Evolutionary conservation across 2,797 vertebrate genomes (phyloP).

Genomic region (Scleropages formosus): DNA sequence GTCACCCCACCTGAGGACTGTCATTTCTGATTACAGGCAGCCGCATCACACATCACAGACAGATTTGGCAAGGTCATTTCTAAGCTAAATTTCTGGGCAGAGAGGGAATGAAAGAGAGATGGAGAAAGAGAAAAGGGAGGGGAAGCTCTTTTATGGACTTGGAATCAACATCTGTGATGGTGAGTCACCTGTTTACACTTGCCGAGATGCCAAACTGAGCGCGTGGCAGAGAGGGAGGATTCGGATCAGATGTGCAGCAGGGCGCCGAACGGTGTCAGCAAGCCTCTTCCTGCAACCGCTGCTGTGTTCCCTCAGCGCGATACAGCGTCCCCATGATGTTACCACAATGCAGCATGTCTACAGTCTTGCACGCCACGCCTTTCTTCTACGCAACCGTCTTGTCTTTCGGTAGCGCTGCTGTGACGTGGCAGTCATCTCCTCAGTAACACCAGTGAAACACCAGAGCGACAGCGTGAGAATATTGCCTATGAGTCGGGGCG

Average conservation of each 20-base stretch:
- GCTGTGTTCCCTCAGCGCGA: too few relatives aligned
- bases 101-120: not conserved
- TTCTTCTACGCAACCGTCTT: not conserved
- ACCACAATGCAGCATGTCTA: not conserved
- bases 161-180: slow-evolving; percentile 67
- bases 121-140: not conserved
- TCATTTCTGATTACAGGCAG: slow-evolving; percentile 2
- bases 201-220: not conserved
- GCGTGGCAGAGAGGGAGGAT: not conserved
- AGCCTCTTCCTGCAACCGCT: not conserved
- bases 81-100: not conserved
- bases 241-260: not conserved
- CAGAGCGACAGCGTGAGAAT: not conserved
- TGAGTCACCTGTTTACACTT: slow-evolving; percentile 67
- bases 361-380: not conserved
- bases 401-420: not conserved
- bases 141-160: slow-evolving; percentile 17
- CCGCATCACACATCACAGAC: slow-evolving; percentile 5
- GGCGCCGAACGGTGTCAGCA: not conserved
- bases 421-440: not conserved
- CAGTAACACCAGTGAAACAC: not conserved
- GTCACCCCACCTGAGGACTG: slow-evolving; percentile 12
- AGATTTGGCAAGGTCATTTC: slow-evolving; percentile 6
- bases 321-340: not conserved
- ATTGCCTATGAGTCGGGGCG: not conserved